A percentile compares a stretch with the other conserved stretches of the same genome.
Evolutionary conservation across 2,113 vertebrate genomes (phyloP).

Genomic region (Diglossa brunneiventris): DNA sequence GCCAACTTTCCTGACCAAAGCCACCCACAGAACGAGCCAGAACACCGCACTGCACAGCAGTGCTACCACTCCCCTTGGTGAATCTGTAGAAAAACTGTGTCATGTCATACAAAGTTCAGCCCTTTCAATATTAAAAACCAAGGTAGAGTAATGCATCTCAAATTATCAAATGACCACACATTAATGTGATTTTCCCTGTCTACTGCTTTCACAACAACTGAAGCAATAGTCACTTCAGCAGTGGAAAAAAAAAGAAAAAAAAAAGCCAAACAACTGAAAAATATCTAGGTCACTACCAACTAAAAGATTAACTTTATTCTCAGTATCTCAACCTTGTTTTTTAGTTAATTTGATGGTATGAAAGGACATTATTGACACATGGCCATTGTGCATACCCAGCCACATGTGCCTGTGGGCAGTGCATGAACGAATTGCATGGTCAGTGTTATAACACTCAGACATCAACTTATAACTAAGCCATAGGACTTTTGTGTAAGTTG

Average conservation of each 20-base stretch:
- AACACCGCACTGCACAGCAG: background rate
- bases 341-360: background rate
- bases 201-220: background rate
- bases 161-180: background rate
- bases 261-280: background rate
- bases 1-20: background rate
- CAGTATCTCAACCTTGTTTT: background rate
- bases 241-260: background rate
- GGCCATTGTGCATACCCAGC: background rate
- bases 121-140: background rate
- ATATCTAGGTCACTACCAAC: background rate
- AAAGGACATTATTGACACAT: background rate
- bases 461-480: background rate
- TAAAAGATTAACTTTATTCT: background rate
- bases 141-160: background rate
- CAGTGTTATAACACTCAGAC: background rate
- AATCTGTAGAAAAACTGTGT: background rate
- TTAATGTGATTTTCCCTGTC: background rate
- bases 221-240: background rate
- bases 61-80: background rate
- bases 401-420: background rate
- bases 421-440: background rate
- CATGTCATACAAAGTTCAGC: background rate
- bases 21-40: background rate
- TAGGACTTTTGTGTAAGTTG: background rate